Percentiles rank a stretch among this genome's conserved stretches.
These are phyloP conservation scores for Dendrophyllia cribrosa DNA, from an alignment of 64 coral and sea anemone genomes.

Conservation along the genomic window DNA sequence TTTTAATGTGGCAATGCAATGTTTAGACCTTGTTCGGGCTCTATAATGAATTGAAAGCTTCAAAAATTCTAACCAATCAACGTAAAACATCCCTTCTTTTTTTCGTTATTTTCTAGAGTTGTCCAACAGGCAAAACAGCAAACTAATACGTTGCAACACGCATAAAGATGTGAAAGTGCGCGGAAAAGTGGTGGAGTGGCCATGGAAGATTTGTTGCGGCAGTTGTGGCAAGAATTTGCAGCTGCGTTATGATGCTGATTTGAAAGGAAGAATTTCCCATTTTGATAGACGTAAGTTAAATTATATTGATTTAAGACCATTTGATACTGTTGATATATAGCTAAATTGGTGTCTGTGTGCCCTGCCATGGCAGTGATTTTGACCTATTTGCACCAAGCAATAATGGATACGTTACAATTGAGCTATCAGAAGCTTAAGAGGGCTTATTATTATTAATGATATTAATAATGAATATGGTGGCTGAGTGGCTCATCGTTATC, in stretches of 20 bases:
- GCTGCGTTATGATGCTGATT: constrained; percentile 39
- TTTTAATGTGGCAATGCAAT: too few relatives aligned
- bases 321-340: neutral
- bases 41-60: too few relatives aligned
- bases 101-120: constrained; percentile 52
- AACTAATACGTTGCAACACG: constrained; percentile 15
- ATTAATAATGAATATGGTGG: too few relatives aligned
- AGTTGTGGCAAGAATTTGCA: constrained; percentile 12
- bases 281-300: constrained; percentile 61
- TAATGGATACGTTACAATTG: too few relatives aligned
- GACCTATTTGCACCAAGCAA: too few relatives aligned
- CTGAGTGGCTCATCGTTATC: too few relatives aligned
- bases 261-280: constrained; percentile 36
- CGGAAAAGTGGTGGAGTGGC: constrained; percentile 41
- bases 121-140: constrained; percentile 26
- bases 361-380: too few relatives aligned
- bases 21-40: too few relatives aligned
- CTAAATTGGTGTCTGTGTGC: too few relatives aligned
- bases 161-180: constrained; percentile 16
- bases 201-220: constrained; percentile 47
- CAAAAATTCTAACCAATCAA: too few relatives aligned
- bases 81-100: neutral
- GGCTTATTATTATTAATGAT: too few relatives aligned
- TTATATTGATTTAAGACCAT: neutral
- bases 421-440: too few relatives aligned